Conservation (phyloP, 30 jellyfish, hydroid and myxozoan species). For the Chrysaora quinquecirrha region DNA sequence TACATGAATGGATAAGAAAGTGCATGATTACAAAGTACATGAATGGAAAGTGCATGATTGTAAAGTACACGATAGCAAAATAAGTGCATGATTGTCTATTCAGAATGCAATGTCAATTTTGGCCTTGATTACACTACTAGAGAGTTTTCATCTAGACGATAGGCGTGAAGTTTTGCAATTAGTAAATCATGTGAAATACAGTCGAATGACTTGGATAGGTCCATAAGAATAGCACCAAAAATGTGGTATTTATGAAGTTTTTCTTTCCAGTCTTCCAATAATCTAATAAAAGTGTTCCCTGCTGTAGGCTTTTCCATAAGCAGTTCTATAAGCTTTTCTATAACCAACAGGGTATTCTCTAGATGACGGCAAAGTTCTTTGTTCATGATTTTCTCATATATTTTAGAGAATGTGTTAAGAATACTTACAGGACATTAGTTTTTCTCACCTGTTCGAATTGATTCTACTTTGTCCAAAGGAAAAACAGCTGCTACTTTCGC, state of each 20-base stretch:
- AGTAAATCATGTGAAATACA: neutral
- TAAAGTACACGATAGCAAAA: too few species aligned
- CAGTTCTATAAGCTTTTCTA: neutral
- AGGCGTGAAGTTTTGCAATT: too few species aligned
- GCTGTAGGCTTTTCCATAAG: neutral
- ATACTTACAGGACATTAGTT: conserved; percentile 29
- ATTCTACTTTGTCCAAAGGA: conserved; percentile 31
- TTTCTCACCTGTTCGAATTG: neutral
- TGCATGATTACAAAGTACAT: too few species aligned
- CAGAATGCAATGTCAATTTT: too few species aligned
- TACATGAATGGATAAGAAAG: too few species aligned
- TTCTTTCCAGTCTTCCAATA: neutral
- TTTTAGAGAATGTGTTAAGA: conserved; percentile 20
- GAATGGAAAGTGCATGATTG: too few species aligned
- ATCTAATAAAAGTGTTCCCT: neutral
- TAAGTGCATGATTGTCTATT: too few species aligned
- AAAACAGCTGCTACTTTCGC: conserved; percentile 31
- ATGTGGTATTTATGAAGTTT: neutral
- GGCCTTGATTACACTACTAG: too few species aligned
- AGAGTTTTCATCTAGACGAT: neutral
- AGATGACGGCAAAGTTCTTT: neutral
- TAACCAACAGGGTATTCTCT: too few species aligned
- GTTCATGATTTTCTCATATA: conserved; percentile 2
- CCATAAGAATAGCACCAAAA: neutral
- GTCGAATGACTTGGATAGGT: neutral